phyloP scores from a whole-genome alignment of 23 tunicate species.

The Phallusia fumigata region DNA sequence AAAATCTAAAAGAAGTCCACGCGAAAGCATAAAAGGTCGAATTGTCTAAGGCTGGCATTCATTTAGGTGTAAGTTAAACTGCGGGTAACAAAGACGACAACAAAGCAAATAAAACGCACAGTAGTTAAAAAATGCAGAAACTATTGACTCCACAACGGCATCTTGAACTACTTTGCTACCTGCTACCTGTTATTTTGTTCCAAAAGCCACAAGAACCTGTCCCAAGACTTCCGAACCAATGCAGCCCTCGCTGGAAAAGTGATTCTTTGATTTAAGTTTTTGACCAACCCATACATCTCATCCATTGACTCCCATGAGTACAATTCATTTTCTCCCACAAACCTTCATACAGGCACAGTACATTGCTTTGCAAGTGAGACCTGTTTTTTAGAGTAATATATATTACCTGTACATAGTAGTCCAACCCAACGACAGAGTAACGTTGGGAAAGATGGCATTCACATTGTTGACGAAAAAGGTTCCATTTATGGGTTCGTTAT shows the following conservation, averaged over 20 bases:
- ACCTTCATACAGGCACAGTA: background rate
- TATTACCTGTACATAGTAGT: slow-evolving; percentile 58
- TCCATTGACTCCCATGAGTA: slow-evolving; percentile 86
- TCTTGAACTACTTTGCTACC: background rate
- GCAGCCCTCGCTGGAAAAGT: slow-evolving; percentile 70
- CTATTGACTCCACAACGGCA: background rate
- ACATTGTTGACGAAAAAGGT: slow-evolving; percentile 35
- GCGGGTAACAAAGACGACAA: too few relatives aligned
- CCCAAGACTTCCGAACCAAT: slow-evolving; percentile 66
- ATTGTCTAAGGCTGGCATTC: too few relatives aligned
- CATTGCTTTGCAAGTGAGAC: background rate
- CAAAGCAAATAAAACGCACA: too few relatives aligned
- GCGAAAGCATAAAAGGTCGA: too few relatives aligned
- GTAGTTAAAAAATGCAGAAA: too few relatives aligned
- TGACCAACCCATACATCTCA: slow-evolving; percentile 50
- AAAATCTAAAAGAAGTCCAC: too few relatives aligned
- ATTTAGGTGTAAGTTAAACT: too few relatives aligned
- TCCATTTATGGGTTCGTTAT: slow-evolving; percentile 25
- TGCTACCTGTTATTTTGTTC: slow-evolving; percentile 78
- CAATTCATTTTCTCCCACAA: background rate
- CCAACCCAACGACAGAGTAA: slow-evolving; percentile 84
- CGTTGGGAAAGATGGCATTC: slow-evolving; percentile 61
- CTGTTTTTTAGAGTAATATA: background rate
- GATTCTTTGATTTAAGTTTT: slow-evolving; percentile 36
- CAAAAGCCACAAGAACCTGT: slow-evolving; percentile 71